Base-by-base conservation (phyloP, 2,113 vertebrate species). In the Pholis gunnellus region DNA sequence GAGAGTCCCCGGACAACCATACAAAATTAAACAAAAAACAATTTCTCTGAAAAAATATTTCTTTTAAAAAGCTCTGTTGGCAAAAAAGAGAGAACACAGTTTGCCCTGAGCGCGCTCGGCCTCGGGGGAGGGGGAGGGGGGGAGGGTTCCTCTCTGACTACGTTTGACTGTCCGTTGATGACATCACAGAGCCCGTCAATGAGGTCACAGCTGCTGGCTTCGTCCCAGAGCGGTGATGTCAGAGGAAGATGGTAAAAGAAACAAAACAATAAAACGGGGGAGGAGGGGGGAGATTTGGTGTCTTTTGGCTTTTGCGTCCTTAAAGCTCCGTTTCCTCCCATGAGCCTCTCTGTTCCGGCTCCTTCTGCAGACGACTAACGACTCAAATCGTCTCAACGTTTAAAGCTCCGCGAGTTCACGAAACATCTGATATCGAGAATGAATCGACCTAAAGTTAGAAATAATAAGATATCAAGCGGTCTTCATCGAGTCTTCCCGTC, bases 21-120 rank as follows among this genome's bases (percentile, higher is more conserved):
- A 89, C 76, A 85, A 88, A 87, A 89, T 65, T 42, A 78, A 92
- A 92, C 82, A 86, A 91, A 59, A 90, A 83, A 83, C 65, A 76
- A 80, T 71, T 84, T 86, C 83, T 81, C 69, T 89, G 88, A 90
- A 93, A 91, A 93, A 93, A 93, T 88, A 89, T 80, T 88, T 90
- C 84, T 91, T 89, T 94, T 90, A 91, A 94, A 94, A 94, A 93
- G 87, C 92, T 94, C 86, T 92, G 89, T 87, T 91, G 89, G 87
- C 86, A 87, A 89, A 83, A 82, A 59, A 78, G 63, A 82, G 66
- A 88, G 25, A 87, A 81, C 42, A 89, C 73, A 50, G 74, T 91
- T 89, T 88, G 92, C 90, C 88, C 92, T 92, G 92, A 93, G 91
- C 87, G 65, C 72, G 72, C 84, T 82, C 68, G 52, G 84, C 82